These are phyloP conservation scores for Stenodema calcarata DNA, from an alignment of 2,888 invertebrate species.

Conservation along the genomic window DNA sequence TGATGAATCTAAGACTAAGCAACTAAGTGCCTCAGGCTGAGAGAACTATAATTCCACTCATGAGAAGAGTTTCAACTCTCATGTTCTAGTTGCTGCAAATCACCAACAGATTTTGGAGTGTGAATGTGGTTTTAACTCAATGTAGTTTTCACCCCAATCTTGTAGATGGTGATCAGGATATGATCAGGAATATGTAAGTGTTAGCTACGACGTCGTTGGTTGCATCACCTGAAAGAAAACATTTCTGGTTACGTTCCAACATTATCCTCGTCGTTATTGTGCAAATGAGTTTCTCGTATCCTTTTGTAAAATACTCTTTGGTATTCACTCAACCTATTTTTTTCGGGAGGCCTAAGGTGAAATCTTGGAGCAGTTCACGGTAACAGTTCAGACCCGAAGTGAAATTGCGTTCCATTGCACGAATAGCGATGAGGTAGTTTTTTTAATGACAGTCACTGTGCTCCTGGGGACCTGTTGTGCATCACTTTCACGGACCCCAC, in stretches of 20 bases:
- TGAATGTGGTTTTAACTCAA: too few relatives aligned
- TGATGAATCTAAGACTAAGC: too few relatives aligned
- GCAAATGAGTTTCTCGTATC: background rate
- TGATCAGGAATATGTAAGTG: too few relatives aligned
- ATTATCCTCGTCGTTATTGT: background rate
- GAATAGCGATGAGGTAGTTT: conserved; percentile 35
- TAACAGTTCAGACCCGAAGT: background rate
- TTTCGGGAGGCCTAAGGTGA: background rate
- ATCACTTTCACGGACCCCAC: conserved; percentile 14
- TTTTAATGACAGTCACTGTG: conserved; percentile 21
- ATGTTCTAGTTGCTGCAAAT: too few relatives aligned
- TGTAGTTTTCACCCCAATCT: too few relatives aligned
- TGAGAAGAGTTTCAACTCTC: too few relatives aligned
- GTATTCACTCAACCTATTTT: background rate
- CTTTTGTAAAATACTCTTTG: background rate
- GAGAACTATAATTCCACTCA: too few relatives aligned
- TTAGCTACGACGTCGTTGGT: background rate
- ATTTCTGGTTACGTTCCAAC: background rate
- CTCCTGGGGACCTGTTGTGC: conserved; percentile 9
- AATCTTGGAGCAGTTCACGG: background rate
- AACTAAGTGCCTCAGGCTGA: too few relatives aligned
- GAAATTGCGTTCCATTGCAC: conserved; percentile 34
- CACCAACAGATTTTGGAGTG: too few relatives aligned
- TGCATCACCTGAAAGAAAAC: background rate
- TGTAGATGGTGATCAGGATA: too few relatives aligned